Percentiles rank a stretch among this genome's conserved stretches.
Evolutionary conservation across 2,888 invertebrate genomes (phyloP).

Genomic region (Pegoplata infirma): DNA sequence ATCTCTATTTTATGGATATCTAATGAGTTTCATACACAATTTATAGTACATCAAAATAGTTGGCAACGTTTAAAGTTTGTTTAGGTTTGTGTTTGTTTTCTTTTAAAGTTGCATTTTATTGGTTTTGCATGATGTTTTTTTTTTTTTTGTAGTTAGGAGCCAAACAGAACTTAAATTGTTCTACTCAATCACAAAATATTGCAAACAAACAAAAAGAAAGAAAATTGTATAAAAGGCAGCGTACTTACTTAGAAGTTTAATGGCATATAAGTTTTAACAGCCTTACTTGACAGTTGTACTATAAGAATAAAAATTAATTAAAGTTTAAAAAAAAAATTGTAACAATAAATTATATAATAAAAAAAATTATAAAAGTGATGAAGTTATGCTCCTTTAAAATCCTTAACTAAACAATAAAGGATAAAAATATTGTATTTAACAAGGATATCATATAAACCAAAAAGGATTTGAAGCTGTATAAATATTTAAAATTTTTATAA

Average conservation of each 20-base stretch:
- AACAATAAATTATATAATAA: too few species aligned
- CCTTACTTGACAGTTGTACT: conserved; percentile 67
- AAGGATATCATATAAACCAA: conserved; percentile 15
- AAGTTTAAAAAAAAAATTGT: too few species aligned
- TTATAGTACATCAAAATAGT: conserved; percentile 22
- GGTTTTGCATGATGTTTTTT: conserved; percentile 54
- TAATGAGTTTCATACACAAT: conserved; percentile 21
- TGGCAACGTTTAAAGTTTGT: conserved; percentile 54
- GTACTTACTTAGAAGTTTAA: conserved; percentile 73
- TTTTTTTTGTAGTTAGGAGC: conserved; percentile 52
- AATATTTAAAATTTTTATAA: too few species aligned
- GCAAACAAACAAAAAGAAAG: conserved; percentile 45
- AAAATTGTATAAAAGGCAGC: conserved; percentile 76
- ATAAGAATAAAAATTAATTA: too few species aligned
- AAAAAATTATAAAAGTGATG: conserved; percentile 10
- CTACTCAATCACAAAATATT: conserved; percentile 45
- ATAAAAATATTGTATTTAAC: too few species aligned
- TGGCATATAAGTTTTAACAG: conserved; percentile 77
- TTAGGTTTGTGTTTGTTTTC: conserved; percentile 6
- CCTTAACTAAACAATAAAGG: background rate
- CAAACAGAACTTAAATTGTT: conserved; percentile 51
- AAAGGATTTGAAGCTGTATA: conserved; percentile 37
- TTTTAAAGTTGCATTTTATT: conserved; percentile 46
- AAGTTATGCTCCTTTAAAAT: conserved; percentile 2
- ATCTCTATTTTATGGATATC: conserved; percentile 26